Percentiles rank a stretch among this genome's conserved stretches.
Conservation (phyloP, 2,797 vertebrate species). For the Coregonus suidteri region DNA sequence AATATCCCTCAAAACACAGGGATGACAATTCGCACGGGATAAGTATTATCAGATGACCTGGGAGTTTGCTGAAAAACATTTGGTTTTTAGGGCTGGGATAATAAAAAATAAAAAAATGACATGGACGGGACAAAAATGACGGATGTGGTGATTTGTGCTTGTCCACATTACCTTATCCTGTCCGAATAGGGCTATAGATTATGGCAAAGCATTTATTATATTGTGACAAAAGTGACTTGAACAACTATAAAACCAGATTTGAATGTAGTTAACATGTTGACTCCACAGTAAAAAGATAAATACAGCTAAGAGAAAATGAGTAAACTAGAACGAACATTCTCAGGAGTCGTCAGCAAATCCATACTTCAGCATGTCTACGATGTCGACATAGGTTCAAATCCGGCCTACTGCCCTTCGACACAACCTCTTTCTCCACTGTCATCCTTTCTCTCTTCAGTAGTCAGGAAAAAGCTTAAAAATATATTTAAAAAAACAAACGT, state of each 20-base stretch:
- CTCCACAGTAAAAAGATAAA: slow-evolving; percentile 46
- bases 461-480: too few species aligned
- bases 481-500: too few species aligned
- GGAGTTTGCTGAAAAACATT: too few species aligned
- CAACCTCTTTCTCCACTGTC: too few species aligned
- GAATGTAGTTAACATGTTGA: background rate
- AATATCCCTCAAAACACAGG: too few species aligned
- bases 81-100: too few species aligned
- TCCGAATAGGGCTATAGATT: background rate
- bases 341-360: slow-evolving; percentile 70
- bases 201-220: background rate
- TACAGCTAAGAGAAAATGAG: slow-evolving; percentile 11
- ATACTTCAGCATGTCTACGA: background rate
- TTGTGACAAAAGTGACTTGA: slow-evolving; percentile 19
- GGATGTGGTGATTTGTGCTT: too few species aligned
- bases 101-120: too few species aligned
- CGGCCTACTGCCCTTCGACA: background rate
- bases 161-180: too few species aligned
- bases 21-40: too few species aligned
- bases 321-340: slow-evolving; percentile 58
- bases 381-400: background rate
- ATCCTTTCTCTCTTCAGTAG: background rate
- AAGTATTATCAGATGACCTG: too few species aligned
- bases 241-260: slow-evolving; percentile 33
- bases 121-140: too few species aligned